Evolutionary conservation across 2,888 invertebrate genomes (phyloP).

Genomic region (Boloria euphrosyne): DNA sequence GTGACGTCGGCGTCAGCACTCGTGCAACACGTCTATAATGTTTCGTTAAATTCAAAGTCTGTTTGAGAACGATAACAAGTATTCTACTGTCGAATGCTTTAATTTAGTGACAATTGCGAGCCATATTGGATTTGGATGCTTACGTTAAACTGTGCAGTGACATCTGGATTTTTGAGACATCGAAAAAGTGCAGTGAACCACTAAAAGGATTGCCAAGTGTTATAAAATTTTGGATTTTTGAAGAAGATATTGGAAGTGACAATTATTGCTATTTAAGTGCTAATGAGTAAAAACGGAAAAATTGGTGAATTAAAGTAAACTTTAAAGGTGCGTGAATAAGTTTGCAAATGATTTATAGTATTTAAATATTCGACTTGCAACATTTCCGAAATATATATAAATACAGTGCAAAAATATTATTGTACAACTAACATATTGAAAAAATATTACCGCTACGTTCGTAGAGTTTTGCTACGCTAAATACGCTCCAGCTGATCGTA

Average conservation of each 20-base stretch:
- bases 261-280: constrained; percentile 31
- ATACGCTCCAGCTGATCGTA: constrained; percentile 65
- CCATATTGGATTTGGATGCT: constrained; percentile 75
- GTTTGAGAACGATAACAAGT: constrained; percentile 75
- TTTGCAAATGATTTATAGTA: constrained; percentile 6
- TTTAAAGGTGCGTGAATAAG: constrained; percentile 45
- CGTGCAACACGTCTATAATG: constrained; percentile 81
- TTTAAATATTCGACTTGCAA: neutral
- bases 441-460: constrained; percentile 25
- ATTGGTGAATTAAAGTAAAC: constrained; percentile 37
- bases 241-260: constrained; percentile 35
- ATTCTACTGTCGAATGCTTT: constrained; percentile 84
- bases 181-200: constrained; percentile 74
- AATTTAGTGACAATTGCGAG: constrained; percentile 85
- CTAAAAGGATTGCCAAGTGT: constrained; percentile 72
- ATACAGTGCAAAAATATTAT: neutral
- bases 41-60: constrained; percentile 79
- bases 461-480: constrained; percentile 45
- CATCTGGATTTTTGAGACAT: constrained; percentile 62
- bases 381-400: neutral
- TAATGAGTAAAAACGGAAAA: constrained; percentile 35
- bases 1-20: constrained; percentile 80
- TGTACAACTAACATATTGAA: neutral
- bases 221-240: constrained; percentile 63
- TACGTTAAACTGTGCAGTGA: constrained; percentile 72